A percentile compares a stretch with the other conserved stretches of the same genome.
Evolutionary conservation across 2,888 invertebrate genomes (phyloP).

Genomic region (Venusia cambrica): DNA sequence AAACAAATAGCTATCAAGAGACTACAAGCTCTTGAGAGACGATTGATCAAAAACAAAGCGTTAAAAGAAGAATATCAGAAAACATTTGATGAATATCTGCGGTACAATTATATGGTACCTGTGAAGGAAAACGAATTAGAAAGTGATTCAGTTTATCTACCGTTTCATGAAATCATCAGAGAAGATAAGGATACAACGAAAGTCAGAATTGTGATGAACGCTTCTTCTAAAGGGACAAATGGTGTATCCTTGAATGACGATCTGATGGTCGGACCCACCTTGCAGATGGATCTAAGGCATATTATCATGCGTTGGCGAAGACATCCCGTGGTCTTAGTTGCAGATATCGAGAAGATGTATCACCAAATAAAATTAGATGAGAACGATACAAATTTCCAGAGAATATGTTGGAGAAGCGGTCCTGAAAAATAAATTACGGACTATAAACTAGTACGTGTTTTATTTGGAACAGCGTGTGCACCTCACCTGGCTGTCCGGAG

Average conservation of each 20-base stretch:
- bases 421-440: no score
- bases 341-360: no score
- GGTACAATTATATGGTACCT: slow-evolving; percentile 3
- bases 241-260: slow-evolving; percentile 23
- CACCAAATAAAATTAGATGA: no score
- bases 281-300: slow-evolving; percentile 23
- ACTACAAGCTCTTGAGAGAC: slow-evolving; percentile 10
- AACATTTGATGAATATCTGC: no score
- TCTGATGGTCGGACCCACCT: slow-evolving; percentile 22
- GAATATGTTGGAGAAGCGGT: no score
- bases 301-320: slow-evolving; percentile 19
- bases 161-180: slow-evolving; percentile 14
- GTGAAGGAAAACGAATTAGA: not conserved
- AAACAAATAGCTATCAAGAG: slow-evolving; percentile 8
- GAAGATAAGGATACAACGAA: slow-evolving; percentile 29
- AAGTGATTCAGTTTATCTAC: not conserved
- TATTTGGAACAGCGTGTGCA: no score
- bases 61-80: slow-evolving; percentile 2
- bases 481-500: no score
- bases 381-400: no score
- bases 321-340: no score
- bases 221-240: slow-evolving; percentile 14
- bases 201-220: slow-evolving; percentile 32
- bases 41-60: not conserved
- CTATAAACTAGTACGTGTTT: no score